Base-by-base conservation (phyloP, 2,797 vertebrate species). In the Lepilemur septentrionalis region DNA sequence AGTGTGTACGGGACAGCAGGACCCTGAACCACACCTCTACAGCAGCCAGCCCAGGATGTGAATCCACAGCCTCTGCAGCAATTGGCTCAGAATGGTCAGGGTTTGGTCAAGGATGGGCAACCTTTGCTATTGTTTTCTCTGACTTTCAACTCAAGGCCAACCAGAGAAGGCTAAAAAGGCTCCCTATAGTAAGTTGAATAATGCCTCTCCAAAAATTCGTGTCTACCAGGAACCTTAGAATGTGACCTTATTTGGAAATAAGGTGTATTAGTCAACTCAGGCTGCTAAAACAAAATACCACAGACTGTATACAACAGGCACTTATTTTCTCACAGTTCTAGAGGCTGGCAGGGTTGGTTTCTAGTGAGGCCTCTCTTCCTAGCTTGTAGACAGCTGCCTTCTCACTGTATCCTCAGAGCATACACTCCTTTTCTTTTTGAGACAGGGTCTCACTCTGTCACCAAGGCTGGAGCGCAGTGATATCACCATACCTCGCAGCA, bases 1-100 rank as follows among this genome's bases (percentile, higher is more conserved):
- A 67, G 8, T 30, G 14, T 61, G 11, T 3, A 32, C 0, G 2
- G 81, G 48, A 32, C 46, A 17, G 14, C 0, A 10, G 38, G 43
- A 35, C 55, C 7, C 63, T 5, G 50, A 43, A 35, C 20, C 41
- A 2, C 0, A 5, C 15, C 41, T 48, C 35, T 7, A 7, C 18
- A n/a, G 30, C 30, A 85, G 30, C 8, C 4, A 2, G 22, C 35
- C 15, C 30, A 32, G 35, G 63, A 55, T 14, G 18, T n/a, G 69
- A 52, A 35, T 28, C 7, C 15, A 82, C 3, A 15, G 10, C 48
- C 73, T 79, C 52, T 46, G 50, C 2, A 22, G 11, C 25, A 17
- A 23, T 3, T 2, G 13, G 43, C 20, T 18, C 32, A 30, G 32
- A 11, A 15, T 0, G 32, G 30, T 32, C 59, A 63, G 59, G 48